Percentiles rank a stretch among this genome's conserved stretches.
Conservation (phyloP, 2,113 vertebrate species). For the Naja naja region DNA sequence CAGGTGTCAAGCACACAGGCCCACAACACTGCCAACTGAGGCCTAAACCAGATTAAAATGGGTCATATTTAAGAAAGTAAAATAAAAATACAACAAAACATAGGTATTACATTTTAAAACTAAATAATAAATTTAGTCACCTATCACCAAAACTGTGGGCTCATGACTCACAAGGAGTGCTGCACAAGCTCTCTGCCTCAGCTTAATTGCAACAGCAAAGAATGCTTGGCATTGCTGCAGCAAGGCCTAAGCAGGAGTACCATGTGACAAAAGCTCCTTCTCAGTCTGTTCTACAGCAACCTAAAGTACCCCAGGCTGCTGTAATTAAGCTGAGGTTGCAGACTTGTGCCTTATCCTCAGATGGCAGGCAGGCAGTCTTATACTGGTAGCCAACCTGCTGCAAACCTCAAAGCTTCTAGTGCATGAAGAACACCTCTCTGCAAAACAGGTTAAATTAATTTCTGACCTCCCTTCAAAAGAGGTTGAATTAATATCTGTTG, state of each 20-base stretch:
- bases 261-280: too few species aligned
- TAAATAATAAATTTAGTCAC: neutral
- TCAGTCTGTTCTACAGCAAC: too few species aligned
- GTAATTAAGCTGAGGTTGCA: too few species aligned
- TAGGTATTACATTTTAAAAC: neutral
- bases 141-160: neutral
- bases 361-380: neutral
- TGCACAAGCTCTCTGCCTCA: neutral
- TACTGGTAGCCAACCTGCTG: neutral
- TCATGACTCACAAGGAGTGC: too few species aligned
- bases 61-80: neutral
- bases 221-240: neutral
- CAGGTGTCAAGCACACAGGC: too few species aligned
- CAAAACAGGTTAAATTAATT: neutral
- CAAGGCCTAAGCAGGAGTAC: too few species aligned
- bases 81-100: neutral
- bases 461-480: neutral
- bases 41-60: neutral
- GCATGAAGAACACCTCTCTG: neutral
- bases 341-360: too few species aligned
- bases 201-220: neutral
- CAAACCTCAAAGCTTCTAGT: neutral
- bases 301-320: neutral
- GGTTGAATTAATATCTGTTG: too few species aligned
- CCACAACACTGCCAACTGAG: neutral